A percentile compares a stretch with the other conserved stretches of the same genome.
Evolutionary conservation across 2,888 invertebrate species (phyloP).

Genomic region (Eupithecia subumbrata): DNA sequence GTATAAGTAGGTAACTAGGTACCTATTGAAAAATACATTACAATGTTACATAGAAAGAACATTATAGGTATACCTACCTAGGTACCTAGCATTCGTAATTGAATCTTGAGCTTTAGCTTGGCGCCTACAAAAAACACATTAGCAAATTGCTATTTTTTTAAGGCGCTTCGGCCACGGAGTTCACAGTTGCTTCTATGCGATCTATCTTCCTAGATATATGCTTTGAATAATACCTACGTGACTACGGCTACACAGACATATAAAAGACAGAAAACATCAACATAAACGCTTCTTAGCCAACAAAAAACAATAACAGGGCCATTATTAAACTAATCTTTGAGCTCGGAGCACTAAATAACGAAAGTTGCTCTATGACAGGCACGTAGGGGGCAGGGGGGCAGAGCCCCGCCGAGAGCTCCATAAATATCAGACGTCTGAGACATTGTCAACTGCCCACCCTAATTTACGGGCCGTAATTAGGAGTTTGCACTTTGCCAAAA

Average conservation of each 20-base stretch:
- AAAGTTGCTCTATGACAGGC: slow-evolving; percentile 64
- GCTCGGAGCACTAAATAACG: slow-evolving; percentile 37
- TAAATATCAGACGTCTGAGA: slow-evolving; percentile 82
- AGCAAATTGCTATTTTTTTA: slow-evolving; percentile 1
- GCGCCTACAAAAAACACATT: not conserved
- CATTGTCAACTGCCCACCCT: slow-evolving; percentile 83
- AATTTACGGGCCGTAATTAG: slow-evolving; percentile 83
- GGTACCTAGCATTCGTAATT: not conserved
- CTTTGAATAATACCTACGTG: not conserved
- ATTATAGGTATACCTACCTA: not conserved
- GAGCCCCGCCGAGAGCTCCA: slow-evolving; percentile 68
- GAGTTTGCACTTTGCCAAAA: slow-evolving; percentile 84
- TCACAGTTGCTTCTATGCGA: not conserved
- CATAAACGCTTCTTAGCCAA: not conserved
- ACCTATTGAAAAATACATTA: not conserved
- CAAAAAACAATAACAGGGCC: slow-evolving; percentile 19
- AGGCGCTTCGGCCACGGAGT: not conserved
- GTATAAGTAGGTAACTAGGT: not conserved
- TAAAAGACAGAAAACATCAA: not conserved
- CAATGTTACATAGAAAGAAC: not conserved
- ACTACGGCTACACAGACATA: not conserved
- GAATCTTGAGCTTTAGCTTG: not conserved
- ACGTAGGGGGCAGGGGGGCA: slow-evolving; percentile 49
- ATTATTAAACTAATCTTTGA: slow-evolving; percentile 31
- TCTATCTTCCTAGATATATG: not conserved